phyloP scores from a whole-genome alignment of 2,797 vertebrate genomes.

The Huso huso region DNA sequence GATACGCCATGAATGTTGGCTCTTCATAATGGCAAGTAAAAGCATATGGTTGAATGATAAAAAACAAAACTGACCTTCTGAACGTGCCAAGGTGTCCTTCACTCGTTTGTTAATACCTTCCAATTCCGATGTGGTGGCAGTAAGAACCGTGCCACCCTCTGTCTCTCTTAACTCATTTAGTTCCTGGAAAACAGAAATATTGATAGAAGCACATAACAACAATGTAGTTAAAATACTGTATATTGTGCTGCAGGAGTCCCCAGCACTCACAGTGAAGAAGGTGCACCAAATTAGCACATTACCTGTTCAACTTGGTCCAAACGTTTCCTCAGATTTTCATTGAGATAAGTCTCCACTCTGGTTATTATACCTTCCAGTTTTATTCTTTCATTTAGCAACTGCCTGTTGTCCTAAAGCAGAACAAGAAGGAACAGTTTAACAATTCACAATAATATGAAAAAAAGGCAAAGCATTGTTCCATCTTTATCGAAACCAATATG shows the following conservation, averaged over 20 bases:
- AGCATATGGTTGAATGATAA: too few species aligned
- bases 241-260: too few species aligned
- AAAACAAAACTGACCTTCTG: constrained; percentile 67
- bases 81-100: constrained; percentile 88
- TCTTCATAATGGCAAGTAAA: too few species aligned
- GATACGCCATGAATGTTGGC: too few species aligned
- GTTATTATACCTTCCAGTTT: constrained; percentile 97
- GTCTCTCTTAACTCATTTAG: constrained; percentile 94
- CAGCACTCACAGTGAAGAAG: too few species aligned
- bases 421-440: too few species aligned
- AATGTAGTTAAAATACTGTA: too few species aligned
- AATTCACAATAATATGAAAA: too few species aligned
- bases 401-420: constrained; percentile 83
- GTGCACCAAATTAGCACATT: constrained; percentile 11
- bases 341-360: constrained; percentile 92
- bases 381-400: constrained; percentile 92
- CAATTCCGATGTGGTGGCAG: constrained; percentile 89
- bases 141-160: constrained; percentile 92
- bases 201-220: too few species aligned
- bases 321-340: constrained; percentile 91
- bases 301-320: constrained; percentile 98
- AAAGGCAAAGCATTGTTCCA: too few species aligned
- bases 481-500: too few species aligned
- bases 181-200: constrained; percentile 56
- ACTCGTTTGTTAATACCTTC: constrained; percentile 95